Conservation (phyloP, 2,888 invertebrate genomes). For the Agonopterix heracliana region DNA sequence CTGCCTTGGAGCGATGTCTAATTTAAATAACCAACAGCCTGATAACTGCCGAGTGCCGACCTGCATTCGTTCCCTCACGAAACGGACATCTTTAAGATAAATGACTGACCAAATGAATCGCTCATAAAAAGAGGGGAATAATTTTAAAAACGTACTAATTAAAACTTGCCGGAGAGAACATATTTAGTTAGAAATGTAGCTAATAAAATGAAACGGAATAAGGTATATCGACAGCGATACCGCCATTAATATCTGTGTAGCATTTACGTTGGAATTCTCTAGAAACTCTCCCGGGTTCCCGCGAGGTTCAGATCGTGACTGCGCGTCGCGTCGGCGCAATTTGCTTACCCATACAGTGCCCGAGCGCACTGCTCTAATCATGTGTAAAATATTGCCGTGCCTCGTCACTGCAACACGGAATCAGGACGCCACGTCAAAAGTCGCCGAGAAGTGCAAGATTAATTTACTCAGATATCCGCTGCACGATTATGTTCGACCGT, state of each 20-base stretch:
- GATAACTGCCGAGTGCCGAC: slow-evolving; percentile 44
- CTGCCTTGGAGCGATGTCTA: slow-evolving; percentile 50
- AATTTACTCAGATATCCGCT: slow-evolving; percentile 55
- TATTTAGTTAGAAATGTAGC: slow-evolving; percentile 24
- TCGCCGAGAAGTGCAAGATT: slow-evolving; percentile 54
- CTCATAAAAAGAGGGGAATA: slow-evolving; percentile 25
- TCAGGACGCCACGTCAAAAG: slow-evolving; percentile 61
- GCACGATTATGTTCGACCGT: slow-evolving; percentile 48
- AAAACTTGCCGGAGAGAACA: slow-evolving; percentile 14
- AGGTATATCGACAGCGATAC: slow-evolving; percentile 45
- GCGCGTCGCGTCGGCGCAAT: slow-evolving; percentile 70
- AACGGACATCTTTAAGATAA: slow-evolving; percentile 42
- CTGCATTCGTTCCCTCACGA: slow-evolving; percentile 42
- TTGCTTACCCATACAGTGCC: slow-evolving; percentile 74
- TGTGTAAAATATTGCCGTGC: slow-evolving; percentile 71
- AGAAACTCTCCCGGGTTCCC: slow-evolving; percentile 69
- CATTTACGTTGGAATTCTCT: slow-evolving; percentile 71
- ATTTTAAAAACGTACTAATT: slow-evolving; percentile 19
- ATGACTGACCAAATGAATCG: slow-evolving; percentile 20
- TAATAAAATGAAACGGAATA: slow-evolving; percentile 18
- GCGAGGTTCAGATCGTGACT: slow-evolving; percentile 74
- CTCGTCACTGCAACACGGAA: slow-evolving; percentile 61
- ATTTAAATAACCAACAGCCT: slow-evolving; percentile 55
- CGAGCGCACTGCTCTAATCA: slow-evolving; percentile 63
- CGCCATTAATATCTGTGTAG: slow-evolving; percentile 66